phyloP scores from a whole-genome alignment of 2,888 invertebrate genomes.

The Morpho achilles region DNA sequence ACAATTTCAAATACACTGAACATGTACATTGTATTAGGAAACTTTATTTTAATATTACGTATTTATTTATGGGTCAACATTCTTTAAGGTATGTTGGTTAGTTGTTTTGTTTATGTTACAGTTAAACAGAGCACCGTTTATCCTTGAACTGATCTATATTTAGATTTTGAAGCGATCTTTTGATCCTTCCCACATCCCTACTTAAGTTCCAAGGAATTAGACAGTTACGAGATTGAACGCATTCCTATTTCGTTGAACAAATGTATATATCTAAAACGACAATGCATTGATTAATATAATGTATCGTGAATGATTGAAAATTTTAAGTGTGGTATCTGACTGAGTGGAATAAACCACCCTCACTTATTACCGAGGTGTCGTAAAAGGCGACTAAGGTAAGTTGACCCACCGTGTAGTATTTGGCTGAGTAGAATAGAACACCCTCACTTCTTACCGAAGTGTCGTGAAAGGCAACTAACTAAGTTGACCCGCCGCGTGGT shows the following conservation, averaged over 20 bases:
- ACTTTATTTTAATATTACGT: constrained; percentile 21
- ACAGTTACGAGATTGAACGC: constrained; percentile 6
- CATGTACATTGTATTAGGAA: neutral
- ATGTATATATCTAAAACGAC: constrained; percentile 3
- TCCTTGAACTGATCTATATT: constrained; percentile 34
- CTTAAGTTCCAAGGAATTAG: constrained; percentile 16
- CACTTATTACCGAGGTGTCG: no score
- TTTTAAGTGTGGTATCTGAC: no score
- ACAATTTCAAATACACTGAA: neutral
- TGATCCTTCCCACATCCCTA: constrained; percentile 22
- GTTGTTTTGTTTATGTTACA: constrained; percentile 31
- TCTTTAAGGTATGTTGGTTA: constrained; percentile 43
- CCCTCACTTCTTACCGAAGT: no score
- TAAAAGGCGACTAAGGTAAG: no score
- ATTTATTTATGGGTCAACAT: constrained; percentile 61
- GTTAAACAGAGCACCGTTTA: constrained; percentile 30
- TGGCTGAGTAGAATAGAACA: no score
- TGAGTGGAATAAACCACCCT: no score
- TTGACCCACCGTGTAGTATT: no score
- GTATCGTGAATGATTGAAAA: no score
- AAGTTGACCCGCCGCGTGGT: no score
- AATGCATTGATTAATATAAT: no score
- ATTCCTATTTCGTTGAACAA: constrained; percentile 6
- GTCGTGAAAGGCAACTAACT: no score
- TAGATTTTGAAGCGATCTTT: constrained; percentile 26